A percentile compares a stretch with the other conserved stretches of the same genome.
Conservation (phyloP, 2,113 vertebrate species). For the Empidonax traillii region DNA sequence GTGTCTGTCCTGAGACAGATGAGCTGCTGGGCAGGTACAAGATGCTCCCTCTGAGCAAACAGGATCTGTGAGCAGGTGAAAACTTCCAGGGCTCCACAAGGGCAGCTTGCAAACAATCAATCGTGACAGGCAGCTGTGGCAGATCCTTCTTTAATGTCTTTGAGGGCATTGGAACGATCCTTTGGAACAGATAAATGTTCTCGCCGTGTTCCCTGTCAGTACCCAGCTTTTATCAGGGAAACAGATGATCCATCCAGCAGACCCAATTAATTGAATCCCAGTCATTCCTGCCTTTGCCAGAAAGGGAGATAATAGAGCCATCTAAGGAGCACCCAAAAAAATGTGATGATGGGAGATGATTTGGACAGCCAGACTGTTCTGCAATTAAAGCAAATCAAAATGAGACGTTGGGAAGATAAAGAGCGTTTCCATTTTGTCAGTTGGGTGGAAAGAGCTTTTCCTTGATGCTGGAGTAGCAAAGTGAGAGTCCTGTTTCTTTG, state of each 20-base stretch:
- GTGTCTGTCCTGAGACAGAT: neutral
- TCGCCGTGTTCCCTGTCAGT: neutral
- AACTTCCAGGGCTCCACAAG: neutral
- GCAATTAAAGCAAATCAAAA: neutral
- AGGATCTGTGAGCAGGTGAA: neutral
- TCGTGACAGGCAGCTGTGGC: neutral
- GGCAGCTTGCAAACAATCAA: neutral
- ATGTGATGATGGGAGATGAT: neutral
- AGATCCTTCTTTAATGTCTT: neutral
- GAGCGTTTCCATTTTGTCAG: neutral
- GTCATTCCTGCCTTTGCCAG: neutral
- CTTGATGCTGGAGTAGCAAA: neutral
- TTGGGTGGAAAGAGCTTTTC: neutral
- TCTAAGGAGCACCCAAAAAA: neutral
- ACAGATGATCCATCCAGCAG: neutral
- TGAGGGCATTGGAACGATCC: neutral
- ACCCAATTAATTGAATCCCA: neutral
- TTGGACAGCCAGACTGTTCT: neutral
- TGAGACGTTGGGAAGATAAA: neutral
- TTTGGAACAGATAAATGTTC: neutral
- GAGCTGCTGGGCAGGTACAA: neutral
- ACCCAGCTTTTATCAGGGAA: neutral
- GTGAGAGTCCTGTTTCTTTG: rapidly evolving
- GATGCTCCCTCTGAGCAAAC: neutral
- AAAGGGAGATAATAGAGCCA: neutral